phyloP scores from a whole-genome alignment of 2,888 invertebrate species.

The Actias luna region DNA sequence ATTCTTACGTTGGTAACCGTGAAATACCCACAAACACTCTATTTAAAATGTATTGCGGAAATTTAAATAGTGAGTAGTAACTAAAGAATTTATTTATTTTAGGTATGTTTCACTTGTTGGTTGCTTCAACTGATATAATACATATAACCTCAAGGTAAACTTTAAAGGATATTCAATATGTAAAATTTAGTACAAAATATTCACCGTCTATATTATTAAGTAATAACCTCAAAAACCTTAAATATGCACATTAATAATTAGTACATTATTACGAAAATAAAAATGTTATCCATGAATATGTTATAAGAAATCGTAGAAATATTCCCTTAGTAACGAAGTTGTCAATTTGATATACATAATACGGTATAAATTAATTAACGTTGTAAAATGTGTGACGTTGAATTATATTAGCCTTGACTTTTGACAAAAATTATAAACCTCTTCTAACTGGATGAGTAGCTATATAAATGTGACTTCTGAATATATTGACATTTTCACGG shows the following conservation, averaged over 20 bases:
- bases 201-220: neutral
- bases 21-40: no score
- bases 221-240: neutral
- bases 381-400: constrained; percentile 26
- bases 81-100: neutral
- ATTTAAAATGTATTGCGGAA: no score
- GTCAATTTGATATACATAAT: constrained; percentile 4
- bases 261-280: neutral
- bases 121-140: neutral
- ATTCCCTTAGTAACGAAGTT: neutral
- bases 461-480: constrained; percentile 50
- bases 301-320: neutral
- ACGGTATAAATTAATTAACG: constrained; percentile 22
- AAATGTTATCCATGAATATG: neutral
- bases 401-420: constrained; percentile 49
- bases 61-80: neutral
- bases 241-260: neutral
- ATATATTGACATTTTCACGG: constrained; percentile 56
- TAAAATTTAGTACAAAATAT: neutral
- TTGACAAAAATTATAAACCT: constrained; percentile 42
- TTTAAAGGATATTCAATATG: neutral
- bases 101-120: neutral
- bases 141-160: neutral
- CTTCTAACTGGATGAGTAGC: constrained; percentile 29
- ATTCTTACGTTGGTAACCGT: no score